These are phyloP conservation scores for Centropristis striata DNA, from an alignment of 2,113 vertebrate genomes.

Conservation along the genomic window DNA sequence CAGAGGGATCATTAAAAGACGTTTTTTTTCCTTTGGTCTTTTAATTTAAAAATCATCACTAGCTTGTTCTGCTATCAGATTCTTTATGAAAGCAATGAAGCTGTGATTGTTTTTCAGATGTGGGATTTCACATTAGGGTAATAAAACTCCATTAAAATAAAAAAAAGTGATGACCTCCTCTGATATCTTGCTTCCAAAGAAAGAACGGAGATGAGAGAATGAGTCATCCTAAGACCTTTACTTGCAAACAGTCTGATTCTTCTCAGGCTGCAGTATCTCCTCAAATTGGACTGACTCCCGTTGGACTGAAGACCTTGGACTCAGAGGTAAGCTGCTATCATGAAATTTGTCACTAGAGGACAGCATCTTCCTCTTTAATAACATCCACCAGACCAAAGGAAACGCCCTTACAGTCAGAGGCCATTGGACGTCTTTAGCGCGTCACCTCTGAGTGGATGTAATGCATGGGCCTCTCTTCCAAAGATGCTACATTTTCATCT, in stretches of 20 bases:
- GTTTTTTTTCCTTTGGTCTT: background rate
- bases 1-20: background rate
- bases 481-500: background rate
- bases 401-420: slow-evolving; percentile 62
- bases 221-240: slow-evolving; percentile 16
- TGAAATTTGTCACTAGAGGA: slow-evolving; percentile 73
- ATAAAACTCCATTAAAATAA: background rate
- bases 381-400: slow-evolving; percentile 42
- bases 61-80: background rate
- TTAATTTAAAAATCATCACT: background rate
- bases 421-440: slow-evolving; percentile 4
- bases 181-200: background rate
- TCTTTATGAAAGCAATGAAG: background rate
- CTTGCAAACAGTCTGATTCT: slow-evolving; percentile 13
- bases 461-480: background rate
- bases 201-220: background rate
- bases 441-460: background rate
- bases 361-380: slow-evolving; percentile 66
- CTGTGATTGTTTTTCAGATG: slow-evolving; percentile 11
- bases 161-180: background rate
- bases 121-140: background rate
- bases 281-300: slow-evolving; percentile 14
- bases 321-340: slow-evolving; percentile 37
- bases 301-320: background rate
- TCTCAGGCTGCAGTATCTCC: background rate